A percentile compares a stretch with the other conserved stretches of the same genome.
phyloP scores from a whole-genome alignment of 53 echinoderm and acorn worm species.

The Holothuria leucospilota region DNA sequence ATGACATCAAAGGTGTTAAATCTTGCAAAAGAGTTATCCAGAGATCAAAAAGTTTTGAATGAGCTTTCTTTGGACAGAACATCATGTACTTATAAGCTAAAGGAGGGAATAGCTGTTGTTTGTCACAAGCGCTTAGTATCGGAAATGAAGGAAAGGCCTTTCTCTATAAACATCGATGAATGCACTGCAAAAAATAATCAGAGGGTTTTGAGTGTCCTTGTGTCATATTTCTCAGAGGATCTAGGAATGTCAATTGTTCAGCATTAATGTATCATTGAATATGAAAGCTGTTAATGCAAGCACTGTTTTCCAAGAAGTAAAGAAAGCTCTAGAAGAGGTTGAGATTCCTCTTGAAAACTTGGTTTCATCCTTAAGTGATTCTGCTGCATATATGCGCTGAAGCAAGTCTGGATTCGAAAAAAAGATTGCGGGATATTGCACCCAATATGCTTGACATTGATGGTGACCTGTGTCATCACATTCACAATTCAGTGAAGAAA shows the following conservation, averaged over 20 bases:
- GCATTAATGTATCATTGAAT: conserved; percentile 48
- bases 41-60: conserved; percentile 50
- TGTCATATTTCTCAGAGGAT: conserved; percentile 39
- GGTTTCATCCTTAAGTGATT: conserved; percentile 57
- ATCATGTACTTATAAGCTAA: conserved; percentile 58
- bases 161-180: conserved; percentile 41
- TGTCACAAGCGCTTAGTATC: conserved; percentile 36
- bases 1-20: no score
- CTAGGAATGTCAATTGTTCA: conserved; percentile 54
- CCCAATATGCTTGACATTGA: conserved; percentile 67
- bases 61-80: conserved; percentile 54
- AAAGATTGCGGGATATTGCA: conserved; percentile 38
- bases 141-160: conserved; percentile 24
- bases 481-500: conserved; percentile 62
- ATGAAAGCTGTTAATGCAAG: conserved; percentile 37
- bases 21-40: conserved; percentile 37
- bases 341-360: conserved; percentile 52
- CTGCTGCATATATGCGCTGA: conserved; percentile 69
- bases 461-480: conserved; percentile 69
- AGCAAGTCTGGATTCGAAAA: conserved; percentile 48
- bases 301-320: conserved; percentile 34
- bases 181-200: conserved; percentile 60
- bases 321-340: conserved; percentile 28
- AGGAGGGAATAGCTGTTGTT: conserved; percentile 18
- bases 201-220: conserved; percentile 56